Evolutionary conservation across 2,888 invertebrate species (phyloP), one percentile per base, ranked within the genome.

Genomic region (Philereme transversata): DNA sequence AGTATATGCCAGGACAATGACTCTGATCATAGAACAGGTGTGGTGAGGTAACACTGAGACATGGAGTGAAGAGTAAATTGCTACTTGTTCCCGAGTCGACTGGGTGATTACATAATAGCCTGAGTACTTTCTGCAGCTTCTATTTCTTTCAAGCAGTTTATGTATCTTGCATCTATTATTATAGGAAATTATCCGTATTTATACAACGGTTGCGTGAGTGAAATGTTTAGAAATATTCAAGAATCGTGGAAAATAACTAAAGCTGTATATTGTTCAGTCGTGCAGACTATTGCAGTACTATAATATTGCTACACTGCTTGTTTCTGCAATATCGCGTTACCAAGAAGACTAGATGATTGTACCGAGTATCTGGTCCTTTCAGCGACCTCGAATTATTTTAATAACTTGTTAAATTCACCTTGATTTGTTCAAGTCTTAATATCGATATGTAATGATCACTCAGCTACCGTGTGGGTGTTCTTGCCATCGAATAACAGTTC

Each of bases 41-140:
- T 71, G 59, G 70, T 77, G 73, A 75, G 73, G 79, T 76, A 75
- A 78, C 73, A 71, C 70, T 68, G 51, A 58, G 51, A 63, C 59
- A 45, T 35, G 34, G 38, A 68, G 62, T 65, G 57, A 69, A 60
- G 58, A 59, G 57, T 51, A 68, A 67, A 67, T 65, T 65, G 61
- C 64, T 56, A 62, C 54, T 63, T 54, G 57, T 55, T 63, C 57
- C 47, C 10, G 49, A 38, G 51, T 43, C 10, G 62, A 61, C 55
- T 34, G 9, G 10, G 48, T 62, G 61, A 65, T 65, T 59, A 59
- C 45, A 11, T 48, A 62, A 57, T 55, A 46, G 60, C 50, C 22
- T 40, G 51, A 49, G 51, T 60, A 55, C 38, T 54, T 57, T 57
- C 60, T 58, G 61, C 57, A 51, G 46, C 52, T 50, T 67, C 65